Conservation (phyloP, 2,113 vertebrate genomes). For the Lampris incognitus region DNA sequence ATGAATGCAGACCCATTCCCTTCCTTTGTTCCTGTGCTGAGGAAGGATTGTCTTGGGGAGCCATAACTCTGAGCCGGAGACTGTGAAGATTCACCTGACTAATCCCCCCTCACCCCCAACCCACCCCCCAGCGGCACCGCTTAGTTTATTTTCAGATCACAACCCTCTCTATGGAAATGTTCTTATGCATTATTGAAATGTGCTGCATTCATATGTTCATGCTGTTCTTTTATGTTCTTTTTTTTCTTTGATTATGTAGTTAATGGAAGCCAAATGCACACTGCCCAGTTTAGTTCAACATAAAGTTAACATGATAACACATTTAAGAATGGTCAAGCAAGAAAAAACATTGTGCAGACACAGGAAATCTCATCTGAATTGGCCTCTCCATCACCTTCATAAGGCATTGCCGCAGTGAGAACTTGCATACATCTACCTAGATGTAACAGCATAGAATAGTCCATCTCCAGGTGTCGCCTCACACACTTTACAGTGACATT, state of each 20-base stretch:
- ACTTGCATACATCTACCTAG: neutral
- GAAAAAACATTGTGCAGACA: too few species aligned
- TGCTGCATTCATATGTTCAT: slow-evolving; percentile 3
- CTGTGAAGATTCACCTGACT: slow-evolving; percentile 18
- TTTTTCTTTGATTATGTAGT: neutral
- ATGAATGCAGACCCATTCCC: neutral
- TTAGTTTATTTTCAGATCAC: slow-evolving; percentile 12
- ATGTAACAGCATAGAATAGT: too few species aligned
- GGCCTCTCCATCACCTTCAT: neutral
- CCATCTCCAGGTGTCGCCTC: too few species aligned
- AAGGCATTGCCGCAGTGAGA: neutral
- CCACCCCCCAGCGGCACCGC: neutral
- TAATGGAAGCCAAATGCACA: slow-evolving; percentile 2
- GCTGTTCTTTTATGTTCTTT: neutral
- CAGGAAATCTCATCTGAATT: neutral
- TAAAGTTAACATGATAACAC: neutral
- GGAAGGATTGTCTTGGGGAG: slow-evolving; percentile 14
- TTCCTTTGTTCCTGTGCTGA: neutral
- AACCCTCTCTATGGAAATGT: neutral
- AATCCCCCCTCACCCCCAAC: neutral
- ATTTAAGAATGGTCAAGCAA: too few species aligned
- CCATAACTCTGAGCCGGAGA: slow-evolving; percentile 27
- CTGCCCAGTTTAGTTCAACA: neutral
- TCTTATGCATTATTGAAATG: neutral
- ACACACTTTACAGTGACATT: too few species aligned